Base-by-base conservation (phyloP, 2,797 vertebrate species). In the Leuciscus waleckii region DNA sequence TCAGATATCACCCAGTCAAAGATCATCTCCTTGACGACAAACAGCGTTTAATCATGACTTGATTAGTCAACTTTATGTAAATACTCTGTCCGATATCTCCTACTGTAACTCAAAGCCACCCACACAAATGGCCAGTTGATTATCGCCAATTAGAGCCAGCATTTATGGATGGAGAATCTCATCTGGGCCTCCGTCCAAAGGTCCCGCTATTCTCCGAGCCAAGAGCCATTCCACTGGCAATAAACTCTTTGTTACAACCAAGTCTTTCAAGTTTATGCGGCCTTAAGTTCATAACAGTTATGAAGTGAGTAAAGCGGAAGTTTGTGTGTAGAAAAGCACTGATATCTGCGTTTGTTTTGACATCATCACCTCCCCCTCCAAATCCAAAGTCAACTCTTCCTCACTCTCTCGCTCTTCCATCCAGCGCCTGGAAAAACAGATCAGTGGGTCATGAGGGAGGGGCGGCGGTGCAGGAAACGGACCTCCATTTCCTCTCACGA, bases 391-490 rank as follows among this genome's bases (percentile, higher is more conserved):
- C 14, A 70, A 63, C 41, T 21, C 26, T n/a, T 23, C 51, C 43
- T 43, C 73, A 1, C n/a, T 29, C n/a, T 43, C 51, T 73, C 67
- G 29, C 21, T 71, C 63, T 63, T 74, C 58, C 61, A 19, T 76
- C 51, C 51, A 54, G 78, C 88, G 89, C 90, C 91, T 91, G 88
- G 89, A 83, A 94, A 95, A 95, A 93, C 92, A 92, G 87, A 89
- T 86, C 46, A 90, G 69, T 83, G 51, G 87, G 90, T 90, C 89
- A 92, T 83, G 87, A 85, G 85, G 88, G 71, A 89, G 89, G 83
- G 81, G 86, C 77, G 4, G 54, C 70, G 56, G 49, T 29, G 76
- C 74, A 88, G 90, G 90, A 90, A 91, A 83, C 61, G 21, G 70
- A 83, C 80, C 85, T 86, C 84, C 88, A 91, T 93, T 95, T 94